phyloP scores from a whole-genome alignment of 2,888 invertebrate species.

The Ochropleura plecta region DNA sequence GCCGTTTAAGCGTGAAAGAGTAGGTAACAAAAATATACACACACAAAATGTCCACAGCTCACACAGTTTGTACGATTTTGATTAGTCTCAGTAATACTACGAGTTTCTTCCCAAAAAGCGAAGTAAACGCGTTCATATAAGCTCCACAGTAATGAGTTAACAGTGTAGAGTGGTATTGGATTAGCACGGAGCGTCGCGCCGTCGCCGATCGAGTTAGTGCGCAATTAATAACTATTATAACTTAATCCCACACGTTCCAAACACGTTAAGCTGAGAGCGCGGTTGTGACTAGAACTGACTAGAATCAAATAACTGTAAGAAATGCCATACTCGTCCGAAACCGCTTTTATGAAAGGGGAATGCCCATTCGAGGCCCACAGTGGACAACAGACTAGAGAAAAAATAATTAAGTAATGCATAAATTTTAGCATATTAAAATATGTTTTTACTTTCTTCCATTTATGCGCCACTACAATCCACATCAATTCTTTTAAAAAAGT shows the following conservation, averaged over 20 bases:
- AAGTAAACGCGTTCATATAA: slow-evolving; percentile 39
- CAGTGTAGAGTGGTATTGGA: slow-evolving; percentile 67
- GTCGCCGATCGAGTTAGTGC: slow-evolving; percentile 72
- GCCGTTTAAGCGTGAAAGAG: no score
- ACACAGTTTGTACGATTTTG: neutral
- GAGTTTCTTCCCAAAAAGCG: slow-evolving; percentile 7
- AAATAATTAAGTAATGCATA: no score
- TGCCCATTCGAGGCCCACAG: no score
- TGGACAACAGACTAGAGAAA: no score
- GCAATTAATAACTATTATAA: slow-evolving; percentile 76
- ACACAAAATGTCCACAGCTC: neutral
- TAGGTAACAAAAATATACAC: no score
- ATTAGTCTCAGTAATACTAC: neutral
- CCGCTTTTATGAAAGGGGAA: no score
- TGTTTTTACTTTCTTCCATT: no score
- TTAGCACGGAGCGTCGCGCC: slow-evolving; percentile 66
- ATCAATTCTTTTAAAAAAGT: no score
- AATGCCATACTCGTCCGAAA: neutral
- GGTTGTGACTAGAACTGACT: slow-evolving; percentile 34
- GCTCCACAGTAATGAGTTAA: slow-evolving; percentile 68
- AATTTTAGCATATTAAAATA: no score
- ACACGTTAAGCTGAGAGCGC: slow-evolving; percentile 36
- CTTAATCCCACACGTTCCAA: slow-evolving; percentile 71
- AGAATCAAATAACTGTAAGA: neutral
- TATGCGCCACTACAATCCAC: no score